Conservation (phyloP, 37 sponge, comb jelly and placozoan genomes). For the Petrosia ficiformis region DNA sequence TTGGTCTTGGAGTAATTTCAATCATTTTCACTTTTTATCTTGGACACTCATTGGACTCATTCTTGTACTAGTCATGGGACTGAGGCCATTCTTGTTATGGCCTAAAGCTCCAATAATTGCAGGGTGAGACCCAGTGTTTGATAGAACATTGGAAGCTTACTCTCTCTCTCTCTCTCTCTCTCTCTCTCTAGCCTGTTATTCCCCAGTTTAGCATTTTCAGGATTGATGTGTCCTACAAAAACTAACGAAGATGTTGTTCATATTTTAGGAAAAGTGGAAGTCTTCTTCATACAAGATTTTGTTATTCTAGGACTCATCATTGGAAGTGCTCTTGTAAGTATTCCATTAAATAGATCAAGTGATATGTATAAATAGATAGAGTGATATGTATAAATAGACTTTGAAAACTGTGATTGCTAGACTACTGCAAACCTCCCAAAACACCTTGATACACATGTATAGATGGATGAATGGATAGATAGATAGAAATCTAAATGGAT, state of each 20-base stretch:
- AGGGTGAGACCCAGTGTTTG: neutral
- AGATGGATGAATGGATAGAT: too few species aligned
- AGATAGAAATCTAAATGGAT: too few species aligned
- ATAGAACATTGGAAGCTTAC: neutral
- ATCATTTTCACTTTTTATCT: neutral
- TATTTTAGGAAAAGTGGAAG: neutral
- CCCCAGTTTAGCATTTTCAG: neutral
- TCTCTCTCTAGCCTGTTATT: neutral
- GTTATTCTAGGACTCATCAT: neutral
- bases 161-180: neutral
- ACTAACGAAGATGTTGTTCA: neutral
- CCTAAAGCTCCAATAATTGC: neutral
- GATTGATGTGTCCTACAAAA: neutral
- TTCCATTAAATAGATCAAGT: too few species aligned
- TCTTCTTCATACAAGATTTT: neutral
- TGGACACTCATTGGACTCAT: neutral
- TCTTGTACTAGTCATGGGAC: neutral
- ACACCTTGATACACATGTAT: too few species aligned
- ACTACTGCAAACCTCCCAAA: too few species aligned
- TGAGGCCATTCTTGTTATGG: neutral
- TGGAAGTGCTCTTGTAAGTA: too few species aligned
- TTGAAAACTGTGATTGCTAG: too few species aligned
- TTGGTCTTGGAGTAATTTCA: neutral
- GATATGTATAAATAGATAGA: too few species aligned
- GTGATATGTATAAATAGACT: too few species aligned